Conservation (phyloP, 2,888 invertebrate genomes). For the Philhelius pedissequus region DNA sequence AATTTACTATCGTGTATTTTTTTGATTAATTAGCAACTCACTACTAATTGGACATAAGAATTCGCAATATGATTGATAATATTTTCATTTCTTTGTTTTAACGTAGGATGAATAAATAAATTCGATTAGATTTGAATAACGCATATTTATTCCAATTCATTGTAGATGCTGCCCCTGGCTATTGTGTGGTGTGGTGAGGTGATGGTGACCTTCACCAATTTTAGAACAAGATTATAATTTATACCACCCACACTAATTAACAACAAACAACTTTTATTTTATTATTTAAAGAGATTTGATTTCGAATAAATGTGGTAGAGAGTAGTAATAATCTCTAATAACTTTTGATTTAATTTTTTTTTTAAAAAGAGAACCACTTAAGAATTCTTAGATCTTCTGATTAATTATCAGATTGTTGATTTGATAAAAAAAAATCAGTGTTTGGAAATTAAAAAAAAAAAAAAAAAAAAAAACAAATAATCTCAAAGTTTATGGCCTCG, state of each 20-base stretch:
- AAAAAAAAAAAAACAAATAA: not conserved
- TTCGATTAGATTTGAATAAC: not conserved
- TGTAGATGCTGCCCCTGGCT: not conserved
- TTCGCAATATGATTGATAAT: constrained; percentile 53
- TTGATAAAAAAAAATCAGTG: too few relatives aligned
- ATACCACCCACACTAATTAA: constrained; percentile 26
- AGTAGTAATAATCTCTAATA: not conserved
- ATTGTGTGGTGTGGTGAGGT: not conserved
- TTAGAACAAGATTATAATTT: constrained; percentile 24
- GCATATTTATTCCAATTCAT: constrained; percentile 9
- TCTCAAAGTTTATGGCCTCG: not conserved
- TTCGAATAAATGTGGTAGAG: not conserved
- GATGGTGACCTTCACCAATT: constrained; percentile 43
- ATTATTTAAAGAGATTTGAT: constrained; percentile 26
- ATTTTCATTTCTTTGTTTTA: not conserved
- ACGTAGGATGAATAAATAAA: not conserved
- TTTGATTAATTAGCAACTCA: constrained; percentile 50
- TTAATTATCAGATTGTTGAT: not conserved
- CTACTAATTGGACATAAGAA: constrained; percentile 58
- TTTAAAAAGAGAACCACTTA: not conserved
- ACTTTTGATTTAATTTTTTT: not conserved
- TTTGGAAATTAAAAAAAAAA: not conserved
- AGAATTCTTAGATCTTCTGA: not conserved
- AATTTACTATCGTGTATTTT: not conserved
- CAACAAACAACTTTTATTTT: not conserved